Conservation (phyloP, 2,113 vertebrate genomes). For the Corythaeola cristata region DNA sequence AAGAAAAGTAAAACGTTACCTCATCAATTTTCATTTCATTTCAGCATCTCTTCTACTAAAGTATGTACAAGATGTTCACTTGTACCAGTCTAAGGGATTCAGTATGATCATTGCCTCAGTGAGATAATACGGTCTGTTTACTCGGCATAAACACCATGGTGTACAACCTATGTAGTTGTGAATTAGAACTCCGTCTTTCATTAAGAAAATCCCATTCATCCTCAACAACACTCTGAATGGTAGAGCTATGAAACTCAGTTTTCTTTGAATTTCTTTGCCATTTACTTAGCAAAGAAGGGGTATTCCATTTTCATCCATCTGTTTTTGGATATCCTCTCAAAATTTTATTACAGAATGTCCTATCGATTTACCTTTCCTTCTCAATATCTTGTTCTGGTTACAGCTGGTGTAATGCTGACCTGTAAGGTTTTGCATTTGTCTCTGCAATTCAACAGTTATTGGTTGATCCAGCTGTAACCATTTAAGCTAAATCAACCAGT, state of each 20-base stretch:
- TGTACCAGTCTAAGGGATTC: no score
- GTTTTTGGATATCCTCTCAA: background rate
- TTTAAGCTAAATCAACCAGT: background rate
- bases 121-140: fast-evolving
- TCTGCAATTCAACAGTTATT: background rate
- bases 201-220: background rate
- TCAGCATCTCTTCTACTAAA: background rate
- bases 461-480: background rate
- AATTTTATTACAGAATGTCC: background rate
- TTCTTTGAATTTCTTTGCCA: background rate
- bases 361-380: background rate
- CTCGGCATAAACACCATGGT: background rate
- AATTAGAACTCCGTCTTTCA: background rate
- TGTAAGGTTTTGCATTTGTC: background rate
- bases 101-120: fast-evolving
- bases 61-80: background rate
- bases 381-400: background rate
- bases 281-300: background rate
- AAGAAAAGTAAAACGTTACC: background rate
- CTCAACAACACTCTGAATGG: background rate
- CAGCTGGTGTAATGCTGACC: background rate
- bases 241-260: background rate
- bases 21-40: background rate
- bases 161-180: fast-evolving
- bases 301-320: background rate